phyloP scores from a whole-genome alignment of 2,888 invertebrate genomes.

The Tenthredo livida region DNA sequence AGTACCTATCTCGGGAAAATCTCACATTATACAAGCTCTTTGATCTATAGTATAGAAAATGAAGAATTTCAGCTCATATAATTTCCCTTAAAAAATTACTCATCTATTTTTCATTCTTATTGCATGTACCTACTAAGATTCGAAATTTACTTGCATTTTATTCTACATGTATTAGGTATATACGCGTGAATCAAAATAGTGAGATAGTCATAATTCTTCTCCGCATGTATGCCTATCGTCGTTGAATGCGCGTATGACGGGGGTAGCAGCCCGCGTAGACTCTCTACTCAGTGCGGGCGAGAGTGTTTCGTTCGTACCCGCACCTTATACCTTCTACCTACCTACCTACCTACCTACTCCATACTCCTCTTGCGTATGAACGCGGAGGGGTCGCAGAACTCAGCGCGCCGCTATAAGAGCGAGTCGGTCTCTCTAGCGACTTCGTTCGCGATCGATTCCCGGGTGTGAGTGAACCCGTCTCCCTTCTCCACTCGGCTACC shows the following conservation, averaged over 20 bases:
- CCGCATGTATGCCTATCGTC: background rate
- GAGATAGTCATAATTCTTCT: background rate
- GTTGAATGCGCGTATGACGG: background rate
- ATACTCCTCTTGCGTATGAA: background rate
- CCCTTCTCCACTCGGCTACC: background rate
- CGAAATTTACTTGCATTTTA: background rate
- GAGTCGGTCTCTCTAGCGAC: conserved; percentile 12
- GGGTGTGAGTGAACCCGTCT: conserved; percentile 46
- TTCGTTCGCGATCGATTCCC: conserved; percentile 39
- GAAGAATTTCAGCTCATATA: background rate
- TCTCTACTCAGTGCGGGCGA: background rate
- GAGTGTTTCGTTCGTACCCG: conserved; percentile 9
- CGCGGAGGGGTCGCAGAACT: conserved; percentile 37
- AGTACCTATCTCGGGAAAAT: background rate
- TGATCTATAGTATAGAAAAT: background rate
- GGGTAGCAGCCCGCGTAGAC: background rate
- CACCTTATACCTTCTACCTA: background rate
- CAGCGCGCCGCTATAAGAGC: conserved; percentile 10
- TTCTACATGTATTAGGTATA: background rate
- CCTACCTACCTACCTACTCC: conserved; percentile 14
- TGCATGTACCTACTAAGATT: too few relatives aligned
- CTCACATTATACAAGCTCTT: background rate
- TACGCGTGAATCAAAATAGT: background rate
- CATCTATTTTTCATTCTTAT: too few relatives aligned
- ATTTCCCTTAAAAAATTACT: background rate